Evolutionary conservation across 2,888 invertebrate genomes (phyloP).

Genomic region (Gandaritis pyraliata): DNA sequence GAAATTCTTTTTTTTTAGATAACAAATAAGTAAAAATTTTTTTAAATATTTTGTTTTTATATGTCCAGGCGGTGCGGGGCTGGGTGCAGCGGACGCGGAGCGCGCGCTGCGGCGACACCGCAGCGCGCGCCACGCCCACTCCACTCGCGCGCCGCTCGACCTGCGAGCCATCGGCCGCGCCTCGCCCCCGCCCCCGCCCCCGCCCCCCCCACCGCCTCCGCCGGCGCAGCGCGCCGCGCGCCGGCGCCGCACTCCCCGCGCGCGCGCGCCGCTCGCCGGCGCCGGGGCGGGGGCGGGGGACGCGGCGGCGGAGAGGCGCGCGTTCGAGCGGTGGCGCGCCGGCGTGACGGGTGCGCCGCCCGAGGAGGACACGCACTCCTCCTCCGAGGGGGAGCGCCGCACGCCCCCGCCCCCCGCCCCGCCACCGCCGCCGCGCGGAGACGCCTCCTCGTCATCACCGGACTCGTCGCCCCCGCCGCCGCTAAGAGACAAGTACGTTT

Average conservation of each 20-base stretch:
- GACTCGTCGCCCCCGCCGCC: slow-evolving; percentile 37
- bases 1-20: too few relatives aligned
- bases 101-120: slow-evolving; percentile 52
- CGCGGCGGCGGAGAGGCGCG: slow-evolving; percentile 62
- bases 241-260: slow-evolving; percentile 53
- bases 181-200: slow-evolving; percentile 33
- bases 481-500: slow-evolving; percentile 25
- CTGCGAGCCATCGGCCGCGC: slow-evolving; percentile 49
- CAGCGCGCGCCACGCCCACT: slow-evolving; percentile 37
- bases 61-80: slow-evolving; percentile 72
- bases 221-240: slow-evolving; percentile 45
- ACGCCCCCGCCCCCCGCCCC: slow-evolving; percentile 37
- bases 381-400: slow-evolving; percentile 54
- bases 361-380: slow-evolving; percentile 60
- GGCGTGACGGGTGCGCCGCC: slow-evolving; percentile 52
- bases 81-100: slow-evolving; percentile 60
- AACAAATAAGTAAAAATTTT: too few relatives aligned
- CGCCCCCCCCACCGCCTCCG: slow-evolving; percentile 32
- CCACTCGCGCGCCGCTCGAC: slow-evolving; percentile 26
- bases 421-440: slow-evolving; percentile 34
- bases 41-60: too few relatives aligned
- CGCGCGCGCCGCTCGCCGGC: slow-evolving; percentile 35
- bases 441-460: slow-evolving; percentile 26
- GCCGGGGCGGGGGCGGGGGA: slow-evolving; percentile 43
- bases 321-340: slow-evolving; percentile 71